A percentile compares a stretch with the other conserved stretches of the same genome.
These are phyloP conservation scores for Meda fulgida DNA, from an alignment of 2,797 vertebrate genomes.

Conservation along the genomic window DNA sequence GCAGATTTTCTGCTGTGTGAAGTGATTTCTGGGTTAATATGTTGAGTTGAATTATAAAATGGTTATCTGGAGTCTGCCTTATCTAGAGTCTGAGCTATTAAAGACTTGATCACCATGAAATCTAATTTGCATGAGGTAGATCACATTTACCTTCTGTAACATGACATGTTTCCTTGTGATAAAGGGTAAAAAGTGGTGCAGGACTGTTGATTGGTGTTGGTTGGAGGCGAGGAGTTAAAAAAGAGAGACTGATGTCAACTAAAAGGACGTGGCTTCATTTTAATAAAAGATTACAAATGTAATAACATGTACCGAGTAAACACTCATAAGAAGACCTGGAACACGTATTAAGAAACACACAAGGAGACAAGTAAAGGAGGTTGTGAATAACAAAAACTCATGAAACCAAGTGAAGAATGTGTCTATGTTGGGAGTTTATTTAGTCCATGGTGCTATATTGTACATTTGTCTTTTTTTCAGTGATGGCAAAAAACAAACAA, in stretches of 20 bases:
- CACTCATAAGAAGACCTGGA: not conserved
- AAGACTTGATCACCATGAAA: not conserved
- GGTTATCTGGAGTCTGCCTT: not conserved
- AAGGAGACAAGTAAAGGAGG: not conserved
- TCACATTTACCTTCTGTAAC: not conserved
- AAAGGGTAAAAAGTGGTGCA: not conserved
- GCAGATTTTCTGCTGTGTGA: not conserved
- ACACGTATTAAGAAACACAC: not conserved
- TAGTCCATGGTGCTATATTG: conserved; percentile 65
- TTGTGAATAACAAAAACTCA: not conserved
- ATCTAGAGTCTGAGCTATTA: not conserved
- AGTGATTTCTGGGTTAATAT: not conserved
- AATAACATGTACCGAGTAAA: not conserved
- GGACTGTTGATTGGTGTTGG: not conserved
- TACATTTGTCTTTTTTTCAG: conserved; percentile 56
- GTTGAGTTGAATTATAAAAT: not conserved
- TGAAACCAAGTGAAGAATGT: conserved; percentile 34
- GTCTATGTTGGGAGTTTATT: conserved; percentile 66
- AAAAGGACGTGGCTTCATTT: not conserved
- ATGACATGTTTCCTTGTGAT: not conserved
- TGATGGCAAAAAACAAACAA: conserved; percentile 50
- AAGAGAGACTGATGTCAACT: not conserved
- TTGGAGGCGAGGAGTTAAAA: not conserved
- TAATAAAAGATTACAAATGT: not conserved
- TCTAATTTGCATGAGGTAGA: not conserved